These are phyloP conservation scores for Calameuta idolon DNA, from an alignment of 2,888 invertebrate genomes.

Conservation along the genomic window DNA sequence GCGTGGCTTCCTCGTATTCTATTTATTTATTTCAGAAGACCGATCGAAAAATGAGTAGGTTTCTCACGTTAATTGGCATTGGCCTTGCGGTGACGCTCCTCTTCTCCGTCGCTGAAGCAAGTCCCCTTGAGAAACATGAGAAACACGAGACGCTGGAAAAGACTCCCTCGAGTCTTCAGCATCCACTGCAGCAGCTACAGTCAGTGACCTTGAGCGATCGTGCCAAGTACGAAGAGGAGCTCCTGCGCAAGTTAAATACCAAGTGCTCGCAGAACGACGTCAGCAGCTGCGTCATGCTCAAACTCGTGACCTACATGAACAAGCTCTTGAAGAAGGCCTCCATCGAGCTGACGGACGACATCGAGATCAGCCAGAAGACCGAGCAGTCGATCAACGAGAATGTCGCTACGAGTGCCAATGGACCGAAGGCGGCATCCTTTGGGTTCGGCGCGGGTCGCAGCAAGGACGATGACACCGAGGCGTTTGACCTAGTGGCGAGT, in stretches of 20 bases:
- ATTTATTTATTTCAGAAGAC: constrained; percentile 25
- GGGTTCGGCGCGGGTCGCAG: constrained; percentile 72
- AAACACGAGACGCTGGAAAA: constrained; percentile 60
- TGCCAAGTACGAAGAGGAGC: constrained; percentile 74
- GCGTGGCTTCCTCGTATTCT: too few species aligned
- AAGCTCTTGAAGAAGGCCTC: constrained; percentile 83
- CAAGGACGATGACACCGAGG: constrained; percentile 71
- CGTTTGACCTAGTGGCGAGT: constrained; percentile 76
- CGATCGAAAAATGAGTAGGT: constrained; percentile 39
- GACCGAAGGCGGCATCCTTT: constrained; percentile 59
- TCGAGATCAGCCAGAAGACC: constrained; percentile 79
- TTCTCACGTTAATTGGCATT: not conserved
- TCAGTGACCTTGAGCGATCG: constrained; percentile 58
- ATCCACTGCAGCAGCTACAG: constrained; percentile 29
- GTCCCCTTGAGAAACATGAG: constrained; percentile 60
- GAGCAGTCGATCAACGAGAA: constrained; percentile 71
- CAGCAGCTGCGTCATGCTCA: constrained; percentile 85
- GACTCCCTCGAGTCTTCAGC: constrained; percentile 1
- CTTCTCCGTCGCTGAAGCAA: constrained; percentile 32
- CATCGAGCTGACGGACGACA: constrained; percentile 80
- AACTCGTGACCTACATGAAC: constrained; percentile 86
- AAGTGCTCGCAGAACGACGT: constrained; percentile 84
- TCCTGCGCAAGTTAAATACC: constrained; percentile 80
- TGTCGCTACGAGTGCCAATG: constrained; percentile 65
- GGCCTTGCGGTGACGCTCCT: constrained; percentile 21